A percentile compares a stretch with the other conserved stretches of the same genome.
These are phyloP conservation scores for Dermolepida albohirtum DNA, from an alignment of 2,888 invertebrate species.

Conservation along the genomic window DNA sequence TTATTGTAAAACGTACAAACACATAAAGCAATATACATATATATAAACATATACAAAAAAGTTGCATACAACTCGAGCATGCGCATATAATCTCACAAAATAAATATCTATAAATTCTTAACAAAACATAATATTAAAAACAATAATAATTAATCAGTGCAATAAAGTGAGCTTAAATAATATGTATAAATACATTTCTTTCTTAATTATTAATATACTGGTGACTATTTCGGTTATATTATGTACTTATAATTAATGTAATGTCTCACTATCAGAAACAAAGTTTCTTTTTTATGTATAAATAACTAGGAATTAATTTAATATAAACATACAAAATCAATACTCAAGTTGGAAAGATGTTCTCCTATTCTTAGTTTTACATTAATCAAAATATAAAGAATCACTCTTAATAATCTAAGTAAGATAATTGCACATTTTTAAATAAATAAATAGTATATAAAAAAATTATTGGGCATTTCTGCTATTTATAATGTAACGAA, in stretches of 20 bases:
- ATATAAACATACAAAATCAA: conserved; percentile 11
- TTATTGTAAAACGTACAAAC: conserved; percentile 38
- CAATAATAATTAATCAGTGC: conserved; percentile 26
- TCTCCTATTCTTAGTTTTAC: too few species aligned
- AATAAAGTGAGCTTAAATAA: conserved; percentile 18
- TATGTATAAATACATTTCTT: conserved; percentile 13
- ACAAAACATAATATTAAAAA: conserved; percentile 34
- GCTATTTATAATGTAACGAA: too few species aligned
- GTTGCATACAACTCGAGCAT: conserved; percentile 30
- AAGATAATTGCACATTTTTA: too few species aligned
- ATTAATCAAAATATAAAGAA: too few species aligned
- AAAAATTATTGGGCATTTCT: too few species aligned
- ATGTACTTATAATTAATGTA: conserved; percentile 22
- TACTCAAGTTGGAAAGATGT: not conserved
- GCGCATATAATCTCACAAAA: conserved; percentile 33
- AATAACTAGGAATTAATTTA: conserved; percentile 5
- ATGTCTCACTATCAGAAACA: conserved; percentile 29
- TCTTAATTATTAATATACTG: conserved; percentile 5
- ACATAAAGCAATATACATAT: conserved; percentile 36
- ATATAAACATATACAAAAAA: conserved; percentile 29
- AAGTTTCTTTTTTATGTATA: not conserved
- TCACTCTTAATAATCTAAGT: too few species aligned
- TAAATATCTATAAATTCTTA: conserved; percentile 34
- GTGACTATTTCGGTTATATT: conserved; percentile 25
- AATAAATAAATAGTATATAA: too few species aligned